Percentiles rank a stretch among this genome's conserved stretches.
phyloP scores from a whole-genome alignment of 35 echinoderm and acorn worm genomes.

The Amphiura filiformis region DNA sequence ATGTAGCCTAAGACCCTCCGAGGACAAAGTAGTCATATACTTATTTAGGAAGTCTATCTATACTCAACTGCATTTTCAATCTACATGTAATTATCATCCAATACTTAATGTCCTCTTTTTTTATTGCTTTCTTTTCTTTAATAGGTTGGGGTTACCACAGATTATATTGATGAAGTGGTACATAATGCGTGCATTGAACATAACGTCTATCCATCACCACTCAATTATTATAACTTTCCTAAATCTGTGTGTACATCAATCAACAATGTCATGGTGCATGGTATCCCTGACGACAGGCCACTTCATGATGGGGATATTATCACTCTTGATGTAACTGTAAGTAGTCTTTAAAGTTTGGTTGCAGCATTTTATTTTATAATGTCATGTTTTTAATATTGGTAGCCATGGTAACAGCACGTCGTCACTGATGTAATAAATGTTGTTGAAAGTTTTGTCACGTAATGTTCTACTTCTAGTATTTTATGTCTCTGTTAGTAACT shows the following conservation, averaged over 20 bases:
- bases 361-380: too few relatives aligned
- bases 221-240: constrained; percentile 84
- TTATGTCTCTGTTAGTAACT: too few relatives aligned
- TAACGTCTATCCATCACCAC: constrained; percentile 85
- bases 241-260: constrained; percentile 98
- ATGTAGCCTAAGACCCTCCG: too few relatives aligned
- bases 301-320: constrained; percentile 90
- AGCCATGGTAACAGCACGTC: too few relatives aligned
- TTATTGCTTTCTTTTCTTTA: background rate
- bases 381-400: too few relatives aligned
- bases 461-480: too few relatives aligned
- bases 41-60: too few relatives aligned
- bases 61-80: background rate
- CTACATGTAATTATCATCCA: background rate
- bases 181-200: constrained; percentile 80
- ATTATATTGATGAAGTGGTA: constrained; percentile 77
- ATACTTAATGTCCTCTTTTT: background rate
- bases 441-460: too few relatives aligned
- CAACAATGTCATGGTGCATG: constrained; percentile 91
- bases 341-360: background rate
- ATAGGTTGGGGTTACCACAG: constrained; percentile 96
- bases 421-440: too few relatives aligned
- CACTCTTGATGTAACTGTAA: constrained; percentile 91
- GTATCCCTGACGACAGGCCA: constrained; percentile 84
- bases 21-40: too few relatives aligned